Evolutionary conservation across 2,113 vertebrate species (phyloP).

Genomic region (Hydropotes inermis): DNA sequence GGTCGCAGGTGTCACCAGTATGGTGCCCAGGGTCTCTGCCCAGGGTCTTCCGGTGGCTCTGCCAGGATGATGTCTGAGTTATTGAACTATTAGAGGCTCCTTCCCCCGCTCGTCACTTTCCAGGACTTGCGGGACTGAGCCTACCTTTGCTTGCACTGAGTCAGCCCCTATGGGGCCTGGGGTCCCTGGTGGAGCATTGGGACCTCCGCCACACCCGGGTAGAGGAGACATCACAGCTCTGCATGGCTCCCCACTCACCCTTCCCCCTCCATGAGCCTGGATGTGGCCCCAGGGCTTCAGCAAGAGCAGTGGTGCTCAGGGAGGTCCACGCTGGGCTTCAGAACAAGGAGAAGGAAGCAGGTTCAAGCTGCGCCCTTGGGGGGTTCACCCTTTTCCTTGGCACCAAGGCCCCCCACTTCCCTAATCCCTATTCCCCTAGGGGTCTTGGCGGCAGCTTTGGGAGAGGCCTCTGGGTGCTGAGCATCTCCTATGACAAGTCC

Average conservation of each 20-base stretch:
- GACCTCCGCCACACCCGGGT: accelerated
- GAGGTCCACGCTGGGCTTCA: neutral
- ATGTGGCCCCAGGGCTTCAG: neutral
- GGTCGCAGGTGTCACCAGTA: neutral
- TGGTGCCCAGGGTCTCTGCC: accelerated
- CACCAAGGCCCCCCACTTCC: too few species aligned
- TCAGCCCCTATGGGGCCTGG: accelerated
- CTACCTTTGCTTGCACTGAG: neutral
- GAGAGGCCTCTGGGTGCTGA: neutral
- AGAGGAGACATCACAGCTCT: accelerated
- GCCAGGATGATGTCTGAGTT: neutral
- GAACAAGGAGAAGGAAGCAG: too few species aligned
- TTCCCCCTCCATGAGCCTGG: neutral
- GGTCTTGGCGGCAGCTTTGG: neutral
- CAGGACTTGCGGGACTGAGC: too few species aligned
- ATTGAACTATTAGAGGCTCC: too few species aligned
- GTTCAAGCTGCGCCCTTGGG: neutral
- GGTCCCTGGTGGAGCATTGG: accelerated
- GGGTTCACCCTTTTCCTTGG: accelerated
- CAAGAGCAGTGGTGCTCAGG: neutral
- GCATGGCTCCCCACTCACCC: neutral
- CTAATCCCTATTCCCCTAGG: neutral
- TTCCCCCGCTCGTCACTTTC: too few species aligned
- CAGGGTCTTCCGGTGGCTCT: neutral
- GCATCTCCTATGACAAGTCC: neutral